phyloP scores from a whole-genome alignment of 2,797 vertebrate genomes.

The Toxotes lorentzi region DNA sequence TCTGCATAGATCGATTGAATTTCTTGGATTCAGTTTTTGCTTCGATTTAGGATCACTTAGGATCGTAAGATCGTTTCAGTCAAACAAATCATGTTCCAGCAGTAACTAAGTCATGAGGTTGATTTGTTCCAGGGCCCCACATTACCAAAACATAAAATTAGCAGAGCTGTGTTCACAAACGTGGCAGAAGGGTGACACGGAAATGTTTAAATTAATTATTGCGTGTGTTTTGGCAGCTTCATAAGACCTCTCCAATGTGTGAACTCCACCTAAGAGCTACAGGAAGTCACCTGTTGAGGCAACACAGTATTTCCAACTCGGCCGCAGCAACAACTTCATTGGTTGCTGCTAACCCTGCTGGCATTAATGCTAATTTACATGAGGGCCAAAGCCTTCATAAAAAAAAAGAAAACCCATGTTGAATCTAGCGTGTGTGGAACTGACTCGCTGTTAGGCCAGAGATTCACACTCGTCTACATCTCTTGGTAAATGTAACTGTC shows the following conservation, averaged over 20 bases:
- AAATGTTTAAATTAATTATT: constrained; percentile 13
- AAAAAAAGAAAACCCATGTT: too few species aligned
- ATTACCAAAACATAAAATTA: neutral
- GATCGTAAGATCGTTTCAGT: neutral
- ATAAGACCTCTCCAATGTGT: neutral
- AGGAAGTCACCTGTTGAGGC: neutral
- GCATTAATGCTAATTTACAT: neutral
- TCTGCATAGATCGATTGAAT: neutral
- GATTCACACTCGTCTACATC: too few species aligned
- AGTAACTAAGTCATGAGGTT: constrained; percentile 7
- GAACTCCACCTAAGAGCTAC: neutral
- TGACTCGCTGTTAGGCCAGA: too few species aligned
- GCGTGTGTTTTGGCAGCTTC: constrained; percentile 1
- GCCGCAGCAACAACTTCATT: neutral
- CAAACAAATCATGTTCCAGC: neutral
- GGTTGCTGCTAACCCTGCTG: neutral
- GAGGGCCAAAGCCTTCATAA: too few species aligned
- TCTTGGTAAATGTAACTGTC: too few species aligned
- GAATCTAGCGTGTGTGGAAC: too few species aligned
- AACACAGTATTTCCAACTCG: neutral
- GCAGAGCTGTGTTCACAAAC: constrained; percentile 29
- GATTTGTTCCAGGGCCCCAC: neutral
- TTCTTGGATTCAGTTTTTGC: neutral
- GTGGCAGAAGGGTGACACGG: neutral
- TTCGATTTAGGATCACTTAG: neutral